phyloP scores from a whole-genome alignment of 2,888 invertebrate genomes.

The Napeogenes inachia region DNA sequence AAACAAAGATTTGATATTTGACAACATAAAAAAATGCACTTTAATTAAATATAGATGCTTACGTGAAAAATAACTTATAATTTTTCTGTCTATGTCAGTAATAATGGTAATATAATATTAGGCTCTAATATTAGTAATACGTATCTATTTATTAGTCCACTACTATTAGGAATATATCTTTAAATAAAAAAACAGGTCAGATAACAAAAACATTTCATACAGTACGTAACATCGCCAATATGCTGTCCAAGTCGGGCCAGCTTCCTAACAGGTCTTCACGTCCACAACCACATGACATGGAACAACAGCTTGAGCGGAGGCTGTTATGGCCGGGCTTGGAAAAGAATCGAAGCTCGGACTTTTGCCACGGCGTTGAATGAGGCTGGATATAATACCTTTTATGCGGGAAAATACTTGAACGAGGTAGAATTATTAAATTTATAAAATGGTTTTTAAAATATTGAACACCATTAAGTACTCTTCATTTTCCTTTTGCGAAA shows the following conservation, averaged over 20 bases:
- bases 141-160: too few species aligned
- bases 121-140: too few species aligned
- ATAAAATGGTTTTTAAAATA: background rate
- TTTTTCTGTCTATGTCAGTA: too few species aligned
- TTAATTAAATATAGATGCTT: too few species aligned
- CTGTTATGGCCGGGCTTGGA: slow-evolving; percentile 85
- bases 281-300: slow-evolving; percentile 86
- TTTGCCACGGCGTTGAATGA: slow-evolving; percentile 82
- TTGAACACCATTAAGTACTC: too few species aligned
- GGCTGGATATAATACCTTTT: slow-evolving; percentile 87
- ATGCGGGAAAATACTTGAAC: slow-evolving; percentile 96
- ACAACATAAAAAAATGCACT: too few species aligned
- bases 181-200: too few species aligned
- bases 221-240: slow-evolving; percentile 91
- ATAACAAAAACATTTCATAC: background rate
- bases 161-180: too few species aligned
- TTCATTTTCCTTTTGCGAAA: too few species aligned
- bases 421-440: slow-evolving; percentile 71
- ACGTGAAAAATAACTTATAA: too few species aligned
- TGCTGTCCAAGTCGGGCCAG: slow-evolving; percentile 95
- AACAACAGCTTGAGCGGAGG: slow-evolving; percentile 89
- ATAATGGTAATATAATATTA: too few species aligned
- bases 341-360: slow-evolving; percentile 78
- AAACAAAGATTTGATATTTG: too few species aligned
- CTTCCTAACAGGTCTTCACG: slow-evolving; percentile 88